phyloP scores from a whole-genome alignment of 2,888 invertebrate genomes.

The Acanthosoma haemorrhoidale region DNA sequence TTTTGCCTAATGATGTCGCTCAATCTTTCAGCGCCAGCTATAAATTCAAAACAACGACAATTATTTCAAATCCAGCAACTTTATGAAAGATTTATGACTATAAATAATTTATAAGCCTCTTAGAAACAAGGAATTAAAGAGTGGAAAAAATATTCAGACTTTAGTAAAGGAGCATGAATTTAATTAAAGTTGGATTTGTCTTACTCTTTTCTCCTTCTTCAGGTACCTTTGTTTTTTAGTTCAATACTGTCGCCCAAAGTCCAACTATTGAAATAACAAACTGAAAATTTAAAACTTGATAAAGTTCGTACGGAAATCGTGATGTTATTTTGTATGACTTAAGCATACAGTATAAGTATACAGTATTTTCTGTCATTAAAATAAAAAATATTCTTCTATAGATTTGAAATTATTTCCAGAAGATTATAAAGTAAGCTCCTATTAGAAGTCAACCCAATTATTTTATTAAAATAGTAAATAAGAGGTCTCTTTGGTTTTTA shows the following conservation, averaged over 20 bases:
- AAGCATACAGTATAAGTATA: too few species aligned
- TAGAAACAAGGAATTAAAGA: neutral
- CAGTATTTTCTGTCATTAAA: too few species aligned
- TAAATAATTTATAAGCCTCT: constrained; percentile 8
- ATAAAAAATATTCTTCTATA: too few species aligned
- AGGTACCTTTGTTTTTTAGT: neutral
- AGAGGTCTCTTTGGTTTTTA: too few species aligned
- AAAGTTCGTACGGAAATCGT: too few species aligned
- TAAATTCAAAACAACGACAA: constrained; percentile 11
- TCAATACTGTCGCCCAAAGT: neutral
- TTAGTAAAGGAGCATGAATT: neutral
- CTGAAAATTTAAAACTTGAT: too few species aligned
- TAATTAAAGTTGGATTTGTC: constrained; percentile 4
- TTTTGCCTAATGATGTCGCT: constrained; percentile 10
- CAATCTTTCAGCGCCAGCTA: constrained; percentile 2
- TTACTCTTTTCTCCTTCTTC: neutral
- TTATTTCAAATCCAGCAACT: constrained; percentile 12
- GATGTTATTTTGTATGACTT: too few species aligned
- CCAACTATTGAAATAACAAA: too few species aligned
- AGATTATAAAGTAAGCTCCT: too few species aligned
- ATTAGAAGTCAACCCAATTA: too few species aligned
- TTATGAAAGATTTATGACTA: constrained; percentile 8
- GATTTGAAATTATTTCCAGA: too few species aligned
- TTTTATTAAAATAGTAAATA: too few species aligned
- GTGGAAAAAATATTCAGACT: neutral